Evolutionary conservation across 2,888 invertebrate species (phyloP), one percentile per base, ranked within the genome.

Genomic region (Cheilosia impressa): DNA sequence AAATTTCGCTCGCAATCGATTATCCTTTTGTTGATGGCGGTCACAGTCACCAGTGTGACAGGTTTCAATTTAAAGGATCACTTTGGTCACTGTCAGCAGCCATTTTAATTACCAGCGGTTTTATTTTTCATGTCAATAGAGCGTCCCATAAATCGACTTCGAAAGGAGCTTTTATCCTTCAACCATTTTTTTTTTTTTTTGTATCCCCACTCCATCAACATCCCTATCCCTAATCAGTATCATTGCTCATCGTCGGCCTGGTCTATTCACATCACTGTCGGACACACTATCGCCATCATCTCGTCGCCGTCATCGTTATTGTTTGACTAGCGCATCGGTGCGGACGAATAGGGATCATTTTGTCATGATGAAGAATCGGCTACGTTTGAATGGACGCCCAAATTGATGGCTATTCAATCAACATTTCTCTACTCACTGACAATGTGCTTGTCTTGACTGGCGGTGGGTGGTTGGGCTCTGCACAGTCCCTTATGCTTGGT

Each of bases 391-490:
- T 85, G 57, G 78, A 75, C 78, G 68, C 58, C 72, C 69, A 78
- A 82, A 87, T 84, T 82, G 77, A 84, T 80, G 65, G 73, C 69
- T 65, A 65, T 84, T 84, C 83, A 83, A 83, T 83, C 78, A 73
- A 68, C 63, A 55, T 68, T 68, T 55, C 27, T 57, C 24, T 22
- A 22, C 9, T 19, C 34, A 24, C 5, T 60, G 22, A 45, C 45
- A 45, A n/a, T n/a, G 47, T 47, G 47, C 47, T 19, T 19, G 19
- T 47, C 9, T 19, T 47, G 47, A 5, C 5, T 38, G n/a, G 13
- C 13, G 7, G 6, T 17, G 22, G 27, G 27, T 27, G 6, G 27
- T 27, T 27, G 27, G 27, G 27, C 7, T 7, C 7, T 7, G 27
- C 27, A 5, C 27, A 27, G 41, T 47, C 38, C 47, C 45, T 3